A percentile compares a stretch with the other conserved stretches of the same genome.
These are phyloP conservation scores for Nesogale talazaci DNA, from an alignment of 2,113 vertebrate genomes.

Conservation along the genomic window DNA sequence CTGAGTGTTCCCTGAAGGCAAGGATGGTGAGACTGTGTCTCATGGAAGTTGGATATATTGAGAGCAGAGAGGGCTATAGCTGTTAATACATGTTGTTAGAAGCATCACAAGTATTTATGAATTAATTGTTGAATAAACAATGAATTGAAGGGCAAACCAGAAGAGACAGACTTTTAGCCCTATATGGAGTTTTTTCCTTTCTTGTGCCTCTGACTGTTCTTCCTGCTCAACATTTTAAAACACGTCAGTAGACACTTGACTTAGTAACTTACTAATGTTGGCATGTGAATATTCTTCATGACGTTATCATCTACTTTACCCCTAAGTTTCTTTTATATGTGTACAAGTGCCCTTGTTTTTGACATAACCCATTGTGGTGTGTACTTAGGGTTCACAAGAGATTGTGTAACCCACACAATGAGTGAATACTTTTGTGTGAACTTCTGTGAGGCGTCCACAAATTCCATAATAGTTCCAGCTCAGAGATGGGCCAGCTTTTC, in stretches of 20 bases:
- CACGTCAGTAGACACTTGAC: not conserved
- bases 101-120: no score
- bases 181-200: not conserved
- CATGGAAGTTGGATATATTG: not conserved
- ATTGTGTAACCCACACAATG: rapidly evolving
- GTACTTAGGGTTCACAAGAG: not conserved
- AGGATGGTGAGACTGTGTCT: no score
- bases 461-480: not conserved
- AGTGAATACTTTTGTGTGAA: no score
- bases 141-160: not conserved
- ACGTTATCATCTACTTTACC: not conserved
- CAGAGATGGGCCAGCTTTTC: not conserved
- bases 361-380: no score
- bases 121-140: not conserved
- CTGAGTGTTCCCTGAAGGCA: no score
- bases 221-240: rapidly evolving
- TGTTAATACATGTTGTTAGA: not conserved
- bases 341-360: not conserved
- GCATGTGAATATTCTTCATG: not conserved
- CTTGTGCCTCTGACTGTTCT: not conserved
- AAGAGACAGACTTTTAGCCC: not conserved
- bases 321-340: not conserved
- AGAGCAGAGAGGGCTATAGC: no score
- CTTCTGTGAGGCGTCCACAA: not conserved
- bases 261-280: not conserved